A percentile compares a stretch with the other conserved stretches of the same genome.
Evolutionary conservation across 2,888 invertebrate species (phyloP).

Genomic region (Tetrapedia diversipes): DNA sequence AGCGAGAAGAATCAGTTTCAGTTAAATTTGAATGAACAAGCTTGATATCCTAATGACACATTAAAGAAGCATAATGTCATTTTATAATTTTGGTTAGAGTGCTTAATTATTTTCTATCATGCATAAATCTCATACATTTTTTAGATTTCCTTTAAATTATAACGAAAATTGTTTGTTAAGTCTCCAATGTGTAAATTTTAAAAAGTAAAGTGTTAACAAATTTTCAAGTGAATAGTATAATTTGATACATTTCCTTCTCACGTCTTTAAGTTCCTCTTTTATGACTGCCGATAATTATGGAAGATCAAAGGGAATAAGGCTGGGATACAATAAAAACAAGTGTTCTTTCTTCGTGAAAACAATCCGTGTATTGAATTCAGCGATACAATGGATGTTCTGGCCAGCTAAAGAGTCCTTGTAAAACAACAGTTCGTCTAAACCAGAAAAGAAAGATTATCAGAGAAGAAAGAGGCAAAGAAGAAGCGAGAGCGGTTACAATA

Average conservation of each 20-base stretch:
- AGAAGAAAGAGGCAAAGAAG: constrained; percentile 35
- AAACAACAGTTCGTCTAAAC: constrained; percentile 50
- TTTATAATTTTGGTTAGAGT: background rate
- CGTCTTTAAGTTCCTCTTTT: background rate
- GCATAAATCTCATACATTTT: background rate
- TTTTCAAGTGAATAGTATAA: too few relatives aligned
- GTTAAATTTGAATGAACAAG: too few relatives aligned
- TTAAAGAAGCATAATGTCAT: background rate
- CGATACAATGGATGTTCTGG: constrained; percentile 61
- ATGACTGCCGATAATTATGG: constrained; percentile 53
- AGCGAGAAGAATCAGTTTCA: too few relatives aligned
- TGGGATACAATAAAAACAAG: constrained; percentile 63
- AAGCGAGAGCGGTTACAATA: constrained; percentile 48
- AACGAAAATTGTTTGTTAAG: too few relatives aligned
- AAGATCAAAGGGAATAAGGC: constrained; percentile 57
- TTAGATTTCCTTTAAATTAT: background rate
- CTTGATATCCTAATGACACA: too few relatives aligned
- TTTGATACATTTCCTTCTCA: background rate
- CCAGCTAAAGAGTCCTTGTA: constrained; percentile 56
- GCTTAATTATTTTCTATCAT: background rate
- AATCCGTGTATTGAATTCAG: constrained; percentile 66
- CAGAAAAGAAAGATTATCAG: constrained; percentile 39
- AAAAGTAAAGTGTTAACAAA: too few relatives aligned
- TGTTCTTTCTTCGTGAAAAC: constrained; percentile 61
- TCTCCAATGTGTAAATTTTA: too few relatives aligned